A percentile compares a stretch with the other conserved stretches of the same genome.
phyloP scores from a whole-genome alignment of 2,888 invertebrate genomes.

The Xestia rhomboidea region DNA sequence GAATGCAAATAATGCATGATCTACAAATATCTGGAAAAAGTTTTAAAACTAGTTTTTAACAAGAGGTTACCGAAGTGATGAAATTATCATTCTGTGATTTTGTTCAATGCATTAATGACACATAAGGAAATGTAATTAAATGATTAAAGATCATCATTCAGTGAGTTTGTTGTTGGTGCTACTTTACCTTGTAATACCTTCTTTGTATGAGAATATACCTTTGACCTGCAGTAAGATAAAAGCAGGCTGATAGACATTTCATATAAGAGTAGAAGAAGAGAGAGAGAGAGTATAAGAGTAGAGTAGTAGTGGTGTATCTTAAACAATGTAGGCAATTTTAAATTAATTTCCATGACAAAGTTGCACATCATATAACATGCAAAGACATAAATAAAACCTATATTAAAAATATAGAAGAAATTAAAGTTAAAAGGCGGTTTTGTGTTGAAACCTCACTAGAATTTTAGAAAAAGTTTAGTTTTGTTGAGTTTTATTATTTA shows the following conservation, averaged over 20 bases:
- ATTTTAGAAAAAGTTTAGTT: not conserved
- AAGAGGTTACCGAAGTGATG: not conserved
- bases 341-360: too few species aligned
- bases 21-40: not conserved
- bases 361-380: not conserved
- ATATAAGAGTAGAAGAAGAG: not conserved
- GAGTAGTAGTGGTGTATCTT: too few species aligned
- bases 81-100: too few species aligned
- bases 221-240: not conserved
- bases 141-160: not conserved
- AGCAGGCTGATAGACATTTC: too few species aligned
- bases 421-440: not conserved
- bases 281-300: too few species aligned
- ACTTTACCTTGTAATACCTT: not conserved
- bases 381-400: not conserved
- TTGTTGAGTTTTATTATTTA: too few species aligned
- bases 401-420: not conserved
- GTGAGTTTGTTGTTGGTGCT: not conserved
- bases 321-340: not conserved
- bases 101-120: not conserved
- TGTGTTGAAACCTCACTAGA: not conserved
- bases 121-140: not conserved
- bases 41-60: not conserved
- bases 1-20: not conserved
- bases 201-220: too few species aligned